These are phyloP conservation scores for Ictidomys tridecemlineatus DNA, from an alignment of 2,113 vertebrate species.

Conservation along the genomic window DNA sequence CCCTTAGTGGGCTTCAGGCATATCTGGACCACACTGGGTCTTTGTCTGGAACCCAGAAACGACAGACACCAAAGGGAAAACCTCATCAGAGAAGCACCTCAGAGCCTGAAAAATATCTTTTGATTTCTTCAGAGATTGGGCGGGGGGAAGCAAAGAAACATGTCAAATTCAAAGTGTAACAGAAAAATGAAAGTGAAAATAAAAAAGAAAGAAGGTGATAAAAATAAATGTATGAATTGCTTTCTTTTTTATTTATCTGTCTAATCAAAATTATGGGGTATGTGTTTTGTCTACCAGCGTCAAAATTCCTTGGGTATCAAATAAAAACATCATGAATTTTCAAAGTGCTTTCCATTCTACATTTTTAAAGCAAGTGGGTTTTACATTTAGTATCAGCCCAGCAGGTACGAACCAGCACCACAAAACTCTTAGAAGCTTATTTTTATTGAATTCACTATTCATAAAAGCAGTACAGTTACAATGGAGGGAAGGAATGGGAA, in stretches of 20 bases:
- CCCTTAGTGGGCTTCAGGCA: not conserved
- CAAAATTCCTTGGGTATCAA: constrained; percentile 4
- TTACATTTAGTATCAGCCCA: constrained; percentile 44
- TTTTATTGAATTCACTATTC: constrained; percentile 64
- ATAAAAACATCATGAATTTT: constrained; percentile 62
- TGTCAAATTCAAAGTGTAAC: constrained; percentile 65
- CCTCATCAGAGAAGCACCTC: constrained; percentile 61
- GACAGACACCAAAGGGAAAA: not conserved
- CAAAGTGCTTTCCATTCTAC: constrained; percentile 38
- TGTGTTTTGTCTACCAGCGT: constrained; percentile 34
- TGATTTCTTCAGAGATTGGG: constrained; percentile 2
- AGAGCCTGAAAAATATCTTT: constrained; percentile 49
- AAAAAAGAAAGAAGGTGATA: not conserved
- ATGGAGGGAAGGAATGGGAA: constrained; percentile 59
- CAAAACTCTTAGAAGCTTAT: constrained; percentile 60
- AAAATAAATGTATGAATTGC: constrained; percentile 39
- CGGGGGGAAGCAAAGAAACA: constrained; percentile 59
- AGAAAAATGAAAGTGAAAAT: constrained; percentile 62
- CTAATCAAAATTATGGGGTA: not conserved
- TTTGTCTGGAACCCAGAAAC: constrained; percentile 61
- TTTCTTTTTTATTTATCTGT: constrained; percentile 35
- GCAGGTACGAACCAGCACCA: constrained; percentile 12
- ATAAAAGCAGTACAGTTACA: constrained; percentile 57
- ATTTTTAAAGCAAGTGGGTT: constrained; percentile 55
- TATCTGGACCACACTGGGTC: constrained; percentile 49